Evolutionary conservation across 2,797 vertebrate genomes (phyloP).

Genomic region (Xiphophorus birchmanni): DNA sequence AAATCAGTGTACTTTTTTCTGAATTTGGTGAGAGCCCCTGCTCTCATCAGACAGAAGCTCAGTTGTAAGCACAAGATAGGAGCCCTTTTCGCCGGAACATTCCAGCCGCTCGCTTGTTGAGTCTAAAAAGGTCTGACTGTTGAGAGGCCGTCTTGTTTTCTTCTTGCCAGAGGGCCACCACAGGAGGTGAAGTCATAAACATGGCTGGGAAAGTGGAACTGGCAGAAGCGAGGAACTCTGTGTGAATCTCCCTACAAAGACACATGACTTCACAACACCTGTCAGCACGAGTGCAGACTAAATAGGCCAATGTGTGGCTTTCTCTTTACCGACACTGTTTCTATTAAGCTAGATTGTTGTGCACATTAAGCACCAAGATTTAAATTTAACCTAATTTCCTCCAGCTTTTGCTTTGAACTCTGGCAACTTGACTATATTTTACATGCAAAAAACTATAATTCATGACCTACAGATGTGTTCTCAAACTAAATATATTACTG

Average conservation of each 20-base stretch:
- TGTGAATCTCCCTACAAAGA: constrained; percentile 72
- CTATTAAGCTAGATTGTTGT: constrained; percentile 38
- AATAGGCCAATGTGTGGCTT: constrained; percentile 44
- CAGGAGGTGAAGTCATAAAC: constrained; percentile 83
- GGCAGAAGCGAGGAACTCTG: constrained; percentile 68
- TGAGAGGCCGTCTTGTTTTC: constrained; percentile 78
- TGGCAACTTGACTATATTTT: constrained; percentile 50
- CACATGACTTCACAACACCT: constrained; percentile 81
- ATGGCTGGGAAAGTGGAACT: constrained; percentile 73
- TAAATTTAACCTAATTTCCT: constrained; percentile 33
- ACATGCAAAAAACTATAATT: constrained; percentile 35
- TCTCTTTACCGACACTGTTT: constrained; percentile 26
- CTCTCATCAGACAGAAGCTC: constrained; percentile 54
- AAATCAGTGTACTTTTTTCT: constrained; percentile 26
- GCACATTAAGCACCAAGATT: constrained; percentile 37
- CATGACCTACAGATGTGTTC: constrained; percentile 26
- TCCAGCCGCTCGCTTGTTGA: constrained; percentile 68
- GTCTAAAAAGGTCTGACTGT: constrained; percentile 66
- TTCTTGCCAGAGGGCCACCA: constrained; percentile 68
- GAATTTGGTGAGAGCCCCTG: constrained; percentile 17
- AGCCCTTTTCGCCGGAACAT: constrained; percentile 57
- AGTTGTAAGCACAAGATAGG: constrained; percentile 50
- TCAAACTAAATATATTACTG: constrained; percentile 16
- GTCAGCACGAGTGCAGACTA: constrained; percentile 54
- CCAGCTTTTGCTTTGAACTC: constrained; percentile 17